Evolutionary conservation across 2,113 vertebrate species (phyloP), one percentile per base, ranked within the genome.

Genomic region (Sylvietta virens): DNA sequence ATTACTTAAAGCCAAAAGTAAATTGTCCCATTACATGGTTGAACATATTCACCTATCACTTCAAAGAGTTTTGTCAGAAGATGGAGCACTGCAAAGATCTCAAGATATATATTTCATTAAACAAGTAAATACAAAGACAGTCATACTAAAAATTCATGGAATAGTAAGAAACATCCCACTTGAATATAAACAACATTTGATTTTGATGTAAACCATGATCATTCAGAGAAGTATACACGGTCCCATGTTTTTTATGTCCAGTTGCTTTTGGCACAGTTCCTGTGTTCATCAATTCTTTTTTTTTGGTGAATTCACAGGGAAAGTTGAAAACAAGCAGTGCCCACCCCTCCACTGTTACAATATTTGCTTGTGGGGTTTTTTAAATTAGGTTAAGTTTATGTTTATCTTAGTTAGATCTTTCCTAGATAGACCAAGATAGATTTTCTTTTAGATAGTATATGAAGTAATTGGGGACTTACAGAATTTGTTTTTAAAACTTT

Each of bases 1-100:
- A 33, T 6, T 22, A 95, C 95, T 87, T 79, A 87, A 92, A 96
- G n/a, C 4, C 80, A 91, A 91, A 94, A 93, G 83, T 54, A 96
- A 91, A 30, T 9, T 11, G 81, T 81, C 65, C 71, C 8, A 35
- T 89, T 91, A n/a, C 11, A 51, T 81, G 39, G 26, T 23, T 15
- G 47, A 90, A 69, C 53, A 57, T 82, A 87, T 79, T 78, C 40
- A 42, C 35, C 16, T 78, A 64, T 40, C 65, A 66, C 31, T 78
- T 81, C 23, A 40, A 35, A 27, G 69, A 61, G 3, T 60, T 66
- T 86, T 69, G 31, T 90, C 83, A 70, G 22, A 73, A 76, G 61
- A 62, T 26, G 22, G 51, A 94, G 11, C 62, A 50, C 44, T 44
- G 35, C 23, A 44, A 74, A 58, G 16, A 71, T 65, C 60, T 90